These are phyloP conservation scores for Carterocephalus palaemon DNA, from an alignment of 2,888 invertebrate species.

Conservation along the genomic window DNA sequence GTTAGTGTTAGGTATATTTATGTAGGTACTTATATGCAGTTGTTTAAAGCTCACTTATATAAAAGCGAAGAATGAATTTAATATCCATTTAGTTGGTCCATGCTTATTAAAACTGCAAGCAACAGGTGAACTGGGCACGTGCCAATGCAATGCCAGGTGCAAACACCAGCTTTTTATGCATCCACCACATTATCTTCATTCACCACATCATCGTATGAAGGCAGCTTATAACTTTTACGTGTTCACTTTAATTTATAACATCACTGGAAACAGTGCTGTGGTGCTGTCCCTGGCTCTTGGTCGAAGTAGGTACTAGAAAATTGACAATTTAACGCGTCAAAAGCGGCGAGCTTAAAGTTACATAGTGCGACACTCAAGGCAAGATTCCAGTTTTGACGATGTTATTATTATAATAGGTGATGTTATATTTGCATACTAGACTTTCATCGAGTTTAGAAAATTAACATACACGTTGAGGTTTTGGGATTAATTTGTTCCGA, in stretches of 20 bases:
- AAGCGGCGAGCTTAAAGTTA: no score
- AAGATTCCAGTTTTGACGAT: no score
- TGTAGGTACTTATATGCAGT: no score
- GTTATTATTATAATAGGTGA: no score
- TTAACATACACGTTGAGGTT: constrained; percentile 17
- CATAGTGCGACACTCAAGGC: no score
- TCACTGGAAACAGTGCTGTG: no score
- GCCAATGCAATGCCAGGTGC: constrained; percentile 59
- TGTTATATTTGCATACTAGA: no score
- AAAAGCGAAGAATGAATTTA: neutral
- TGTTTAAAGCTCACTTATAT: no score
- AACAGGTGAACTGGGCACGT: constrained; percentile 70
- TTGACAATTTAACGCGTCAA: no score
- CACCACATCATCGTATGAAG: neutral
- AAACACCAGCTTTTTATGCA: constrained; percentile 19
- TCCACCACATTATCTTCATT: constrained; percentile 4
- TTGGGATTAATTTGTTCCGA: constrained; percentile 6
- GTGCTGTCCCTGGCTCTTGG: no score
- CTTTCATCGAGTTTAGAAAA: constrained; percentile 1
- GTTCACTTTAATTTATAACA: neutral
- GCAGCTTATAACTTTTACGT: neutral
- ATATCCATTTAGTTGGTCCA: constrained; percentile 21
- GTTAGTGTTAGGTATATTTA: no score
- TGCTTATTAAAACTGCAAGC: constrained; percentile 43
- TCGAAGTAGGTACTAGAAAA: no score